Conservation (phyloP, 1,140 invertebrate species). For the Mylabris phalerata region DNA sequence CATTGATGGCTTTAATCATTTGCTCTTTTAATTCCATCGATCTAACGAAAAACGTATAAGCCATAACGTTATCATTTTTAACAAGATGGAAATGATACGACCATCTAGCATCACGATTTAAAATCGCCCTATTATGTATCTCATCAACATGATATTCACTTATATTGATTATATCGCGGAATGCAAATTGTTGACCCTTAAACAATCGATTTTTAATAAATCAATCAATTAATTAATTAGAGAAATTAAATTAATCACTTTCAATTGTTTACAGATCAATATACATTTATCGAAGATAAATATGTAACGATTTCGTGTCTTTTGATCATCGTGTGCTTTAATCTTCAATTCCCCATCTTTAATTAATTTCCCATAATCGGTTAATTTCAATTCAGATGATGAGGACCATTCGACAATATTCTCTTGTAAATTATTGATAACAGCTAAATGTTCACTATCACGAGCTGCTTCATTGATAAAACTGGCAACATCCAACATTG, state of each 20-base stretch:
- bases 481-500: constrained; percentile 93
- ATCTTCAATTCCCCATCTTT: constrained; percentile 92
- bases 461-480: constrained; percentile 99
- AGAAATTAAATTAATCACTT: constrained; percentile 14
- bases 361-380: constrained; percentile 83
- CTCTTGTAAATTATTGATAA: constrained; percentile 81
- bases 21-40: constrained; percentile 80
- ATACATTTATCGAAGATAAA: constrained; percentile 97
- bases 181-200: constrained; percentile 87
- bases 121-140: constrained; percentile 51
- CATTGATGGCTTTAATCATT: constrained; percentile 87
- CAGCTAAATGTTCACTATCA: constrained; percentile 86
- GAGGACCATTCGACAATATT: constrained; percentile 71
- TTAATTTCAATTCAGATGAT: constrained; percentile 43
- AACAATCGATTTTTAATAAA: neutral
- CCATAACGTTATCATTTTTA: constrained; percentile 70
- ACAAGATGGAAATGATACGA: constrained; percentile 78
- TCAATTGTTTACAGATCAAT: constrained; percentile 80
- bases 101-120: constrained; percentile 66
- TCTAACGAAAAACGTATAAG: constrained; percentile 84
- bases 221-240: neutral
- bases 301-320: constrained; percentile 78
- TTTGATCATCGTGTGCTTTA: constrained; percentile 82
- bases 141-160: constrained; percentile 85
- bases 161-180: constrained; percentile 76